Evolutionary conservation across 2,113 vertebrate species (phyloP).

Genomic region (Porphyrio hochstetteri): DNA sequence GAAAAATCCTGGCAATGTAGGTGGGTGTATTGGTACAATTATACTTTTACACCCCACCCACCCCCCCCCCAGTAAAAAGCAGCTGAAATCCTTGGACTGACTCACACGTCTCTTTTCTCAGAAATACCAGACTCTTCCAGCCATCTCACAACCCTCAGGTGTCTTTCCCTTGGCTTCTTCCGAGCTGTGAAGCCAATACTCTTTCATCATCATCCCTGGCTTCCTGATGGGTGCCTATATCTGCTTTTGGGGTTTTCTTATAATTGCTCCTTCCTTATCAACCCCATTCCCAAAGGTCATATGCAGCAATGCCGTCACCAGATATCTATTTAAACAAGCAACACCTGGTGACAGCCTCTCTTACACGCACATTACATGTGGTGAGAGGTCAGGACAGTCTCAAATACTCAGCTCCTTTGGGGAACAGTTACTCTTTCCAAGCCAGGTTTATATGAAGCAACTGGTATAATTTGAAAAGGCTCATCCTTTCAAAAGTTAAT

Average conservation of each 20-base stretch:
- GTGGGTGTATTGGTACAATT: neutral
- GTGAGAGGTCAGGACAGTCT: conserved; percentile 15
- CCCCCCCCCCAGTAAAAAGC: too few relatives aligned
- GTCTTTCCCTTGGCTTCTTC: neutral
- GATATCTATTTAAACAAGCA: conserved; percentile 48
- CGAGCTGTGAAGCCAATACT: neutral
- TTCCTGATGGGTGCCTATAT: neutral
- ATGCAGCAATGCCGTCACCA: neutral
- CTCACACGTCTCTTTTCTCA: neutral
- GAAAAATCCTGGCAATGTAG: neutral
- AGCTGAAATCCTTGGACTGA: neutral
- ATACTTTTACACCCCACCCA: neutral
- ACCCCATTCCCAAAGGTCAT: neutral
- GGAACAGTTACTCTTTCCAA: neutral
- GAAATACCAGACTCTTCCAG: neutral
- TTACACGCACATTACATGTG: neutral
- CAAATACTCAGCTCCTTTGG: neutral
- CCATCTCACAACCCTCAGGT: neutral
- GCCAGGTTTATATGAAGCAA: neutral
- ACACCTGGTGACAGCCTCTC: conserved; percentile 31
- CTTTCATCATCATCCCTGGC: neutral
- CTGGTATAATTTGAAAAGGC: neutral
- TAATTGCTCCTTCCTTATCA: conserved; percentile 43
- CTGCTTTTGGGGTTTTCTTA: conserved; percentile 33
- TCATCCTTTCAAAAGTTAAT: neutral